Conservation (phyloP, 2,113 vertebrate genomes). For the Myotis davidii region DNA sequence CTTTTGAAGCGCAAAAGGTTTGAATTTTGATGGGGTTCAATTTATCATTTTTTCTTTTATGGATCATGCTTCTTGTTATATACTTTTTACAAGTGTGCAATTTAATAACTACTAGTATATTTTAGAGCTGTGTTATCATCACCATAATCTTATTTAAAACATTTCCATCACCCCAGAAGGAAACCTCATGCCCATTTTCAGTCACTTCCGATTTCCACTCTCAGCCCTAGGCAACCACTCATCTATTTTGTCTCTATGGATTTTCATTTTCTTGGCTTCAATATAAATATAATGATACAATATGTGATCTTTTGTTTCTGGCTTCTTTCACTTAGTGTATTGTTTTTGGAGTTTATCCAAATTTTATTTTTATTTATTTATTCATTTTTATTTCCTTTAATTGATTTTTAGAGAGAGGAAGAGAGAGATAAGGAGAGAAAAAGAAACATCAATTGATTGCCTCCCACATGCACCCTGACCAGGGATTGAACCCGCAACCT, state of each 20-base stretch:
- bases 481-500: background rate
- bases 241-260: background rate
- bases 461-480: background rate
- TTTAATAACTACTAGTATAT: background rate
- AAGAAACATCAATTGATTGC: background rate
- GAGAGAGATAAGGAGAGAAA: no score
- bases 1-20: conserved; percentile 44
- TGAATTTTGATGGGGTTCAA: background rate
- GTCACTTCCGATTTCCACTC: background rate
- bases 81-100: background rate
- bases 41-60: conserved; percentile 25
- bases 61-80: background rate
- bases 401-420: background rate
- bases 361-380: background rate
- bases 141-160: background rate
- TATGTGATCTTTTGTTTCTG: background rate
- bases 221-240: background rate
- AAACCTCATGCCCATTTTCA: background rate
- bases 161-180: background rate
- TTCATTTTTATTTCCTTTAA: background rate
- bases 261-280: conserved; percentile 11
- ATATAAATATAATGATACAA: background rate
- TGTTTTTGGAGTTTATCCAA: conserved; percentile 12
- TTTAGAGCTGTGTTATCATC: background rate
- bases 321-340: conserved; percentile 27